phyloP scores from a whole-genome alignment of 2,113 vertebrate genomes.

The Phalacrocorax aristotelis region DNA sequence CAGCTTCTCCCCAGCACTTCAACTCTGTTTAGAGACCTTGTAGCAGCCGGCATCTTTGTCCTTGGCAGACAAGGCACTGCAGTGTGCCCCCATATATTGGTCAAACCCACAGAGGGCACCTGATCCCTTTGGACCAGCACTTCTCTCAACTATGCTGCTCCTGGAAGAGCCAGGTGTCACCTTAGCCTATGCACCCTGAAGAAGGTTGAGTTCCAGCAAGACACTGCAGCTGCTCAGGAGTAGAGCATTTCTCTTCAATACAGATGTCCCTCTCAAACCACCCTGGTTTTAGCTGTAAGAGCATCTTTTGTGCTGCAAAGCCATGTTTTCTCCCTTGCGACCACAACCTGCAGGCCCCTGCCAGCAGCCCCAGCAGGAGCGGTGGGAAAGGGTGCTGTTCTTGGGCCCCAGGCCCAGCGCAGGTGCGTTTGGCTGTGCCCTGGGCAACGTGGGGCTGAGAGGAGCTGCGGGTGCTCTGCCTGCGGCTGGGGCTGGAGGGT shows the following conservation, averaged over 20 bases:
- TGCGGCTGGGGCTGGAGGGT: background rate
- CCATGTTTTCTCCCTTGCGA: background rate
- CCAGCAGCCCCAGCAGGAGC: background rate
- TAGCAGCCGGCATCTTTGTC: background rate
- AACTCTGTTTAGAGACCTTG: background rate
- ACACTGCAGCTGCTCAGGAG: background rate
- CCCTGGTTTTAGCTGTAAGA: background rate
- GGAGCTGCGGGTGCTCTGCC: background rate
- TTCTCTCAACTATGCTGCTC: background rate
- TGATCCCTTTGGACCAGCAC: background rate
- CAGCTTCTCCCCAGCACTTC: background rate
- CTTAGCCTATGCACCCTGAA: background rate
- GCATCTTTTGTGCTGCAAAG: background rate
- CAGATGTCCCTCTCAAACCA: background rate
- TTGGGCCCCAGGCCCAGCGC: accelerated
- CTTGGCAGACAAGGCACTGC: background rate
- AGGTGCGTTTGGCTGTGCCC: background rate
- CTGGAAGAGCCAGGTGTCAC: background rate
- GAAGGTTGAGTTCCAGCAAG: background rate
- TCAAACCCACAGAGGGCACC: background rate
- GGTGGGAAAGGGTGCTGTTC: background rate
- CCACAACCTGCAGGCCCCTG: background rate
- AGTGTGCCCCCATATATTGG: accelerated
- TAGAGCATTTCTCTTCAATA: background rate
- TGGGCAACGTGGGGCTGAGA: background rate